Evolutionary conservation across 2,113 vertebrate genomes (phyloP).

Genomic region (Pipra filicauda): DNA sequence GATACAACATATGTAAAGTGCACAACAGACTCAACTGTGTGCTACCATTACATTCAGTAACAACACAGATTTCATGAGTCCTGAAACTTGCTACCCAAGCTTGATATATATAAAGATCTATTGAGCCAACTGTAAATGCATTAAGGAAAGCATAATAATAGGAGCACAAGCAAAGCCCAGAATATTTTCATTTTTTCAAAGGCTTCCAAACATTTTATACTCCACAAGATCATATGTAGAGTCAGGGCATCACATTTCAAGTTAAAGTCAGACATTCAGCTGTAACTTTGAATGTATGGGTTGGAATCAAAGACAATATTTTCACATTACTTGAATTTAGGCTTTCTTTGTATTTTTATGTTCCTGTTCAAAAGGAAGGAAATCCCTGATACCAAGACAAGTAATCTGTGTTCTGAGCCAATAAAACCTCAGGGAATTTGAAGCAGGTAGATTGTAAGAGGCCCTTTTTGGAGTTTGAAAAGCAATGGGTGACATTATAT

Average conservation of each 20-base stretch:
- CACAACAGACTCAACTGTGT: not conserved
- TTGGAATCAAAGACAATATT: slow-evolving; percentile 56
- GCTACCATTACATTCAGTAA: not conserved
- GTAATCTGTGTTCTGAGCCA: slow-evolving; percentile 44
- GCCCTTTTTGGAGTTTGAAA: slow-evolving; percentile 34
- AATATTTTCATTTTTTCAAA: slow-evolving; percentile 2
- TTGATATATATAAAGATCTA: not conserved
- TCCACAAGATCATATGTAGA: not conserved
- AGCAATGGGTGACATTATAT: slow-evolving; percentile 23
- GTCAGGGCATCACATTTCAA: slow-evolving; percentile 25
- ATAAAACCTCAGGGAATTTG: slow-evolving; percentile 53
- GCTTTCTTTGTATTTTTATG: slow-evolving; percentile 49
- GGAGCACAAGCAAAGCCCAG: slow-evolving; percentile 12
- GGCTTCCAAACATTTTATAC: slow-evolving; percentile 28
- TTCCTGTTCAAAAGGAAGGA: slow-evolving; percentile 58
- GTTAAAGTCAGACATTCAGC: slow-evolving; percentile 26
- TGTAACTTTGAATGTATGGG: slow-evolving; percentile 27
- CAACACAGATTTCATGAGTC: not conserved
- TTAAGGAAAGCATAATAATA: slow-evolving; percentile 35
- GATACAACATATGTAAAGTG: not conserved
- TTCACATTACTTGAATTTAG: slow-evolving; percentile 53
- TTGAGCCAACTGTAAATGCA: not conserved
- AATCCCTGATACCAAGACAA: slow-evolving; percentile 55
- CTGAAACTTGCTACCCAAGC: not conserved
- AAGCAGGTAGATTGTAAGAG: slow-evolving; percentile 55